These are phyloP conservation scores for Drosophila leontia DNA, from an alignment of 1,140 invertebrate species.

Conservation along the genomic window DNA sequence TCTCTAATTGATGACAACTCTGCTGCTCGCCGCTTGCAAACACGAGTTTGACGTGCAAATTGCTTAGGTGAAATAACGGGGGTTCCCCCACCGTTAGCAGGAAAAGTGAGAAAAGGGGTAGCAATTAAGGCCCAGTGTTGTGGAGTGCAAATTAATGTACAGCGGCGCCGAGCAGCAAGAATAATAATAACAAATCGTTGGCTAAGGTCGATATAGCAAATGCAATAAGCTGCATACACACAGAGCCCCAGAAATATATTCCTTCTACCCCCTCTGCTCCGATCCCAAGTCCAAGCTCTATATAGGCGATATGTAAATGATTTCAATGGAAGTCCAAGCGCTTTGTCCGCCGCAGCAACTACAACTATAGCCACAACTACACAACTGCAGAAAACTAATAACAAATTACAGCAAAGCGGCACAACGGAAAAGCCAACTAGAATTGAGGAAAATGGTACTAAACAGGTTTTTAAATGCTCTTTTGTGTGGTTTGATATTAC, in stretches of 20 bases:
- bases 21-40: constrained; percentile 42
- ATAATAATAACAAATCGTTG: constrained; percentile 78
- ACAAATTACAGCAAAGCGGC: constrained; percentile 73
- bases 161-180: constrained; percentile 63
- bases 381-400: constrained; percentile 71
- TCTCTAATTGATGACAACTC: constrained; percentile 62
- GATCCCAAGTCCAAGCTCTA: neutral
- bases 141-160: constrained; percentile 70
- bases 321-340: constrained; percentile 72
- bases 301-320: constrained; percentile 78
- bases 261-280: neutral
- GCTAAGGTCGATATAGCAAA: constrained; percentile 72
- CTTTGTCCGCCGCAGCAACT: constrained; percentile 23
- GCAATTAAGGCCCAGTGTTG: constrained; percentile 60
- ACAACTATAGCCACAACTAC: constrained; percentile 36
- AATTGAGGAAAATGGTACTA: constrained; percentile 5
- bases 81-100: constrained; percentile 27
- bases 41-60: constrained; percentile 66
- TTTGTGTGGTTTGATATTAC: neutral
- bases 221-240: constrained; percentile 65
- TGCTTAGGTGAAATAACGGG: constrained; percentile 48
- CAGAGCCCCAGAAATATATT: constrained; percentile 35
- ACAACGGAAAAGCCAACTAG: constrained; percentile 54
- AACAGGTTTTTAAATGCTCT: constrained; percentile 6
- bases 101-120: constrained; percentile 42